Percentiles rank a stretch among this genome's conserved stretches.
Conservation (phyloP, 1,140 invertebrate species). For the Protaetia brevitarsis region DNA sequence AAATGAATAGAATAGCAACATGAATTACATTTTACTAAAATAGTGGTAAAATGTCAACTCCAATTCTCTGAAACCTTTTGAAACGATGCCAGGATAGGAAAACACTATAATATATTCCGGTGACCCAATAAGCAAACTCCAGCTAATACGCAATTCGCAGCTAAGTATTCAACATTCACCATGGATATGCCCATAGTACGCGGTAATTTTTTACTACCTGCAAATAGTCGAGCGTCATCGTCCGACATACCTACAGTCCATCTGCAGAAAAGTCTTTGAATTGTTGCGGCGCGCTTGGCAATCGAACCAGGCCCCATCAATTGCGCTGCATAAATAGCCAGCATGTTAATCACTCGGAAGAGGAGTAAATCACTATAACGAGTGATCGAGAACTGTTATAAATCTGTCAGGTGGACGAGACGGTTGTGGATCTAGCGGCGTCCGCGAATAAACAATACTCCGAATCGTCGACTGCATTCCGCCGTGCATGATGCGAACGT, state of each 20-base stretch:
- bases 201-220: conserved; percentile 1
- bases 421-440: neutral
- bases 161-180: neutral
- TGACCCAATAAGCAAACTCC: too few relatives aligned
- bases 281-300: neutral
- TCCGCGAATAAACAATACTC: conserved; percentile 1
- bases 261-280: neutral
- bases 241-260: neutral
- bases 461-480: neutral
- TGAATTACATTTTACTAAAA: too few relatives aligned
- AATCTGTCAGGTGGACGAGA: conserved; percentile 1
- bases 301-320: neutral
- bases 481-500: neutral
- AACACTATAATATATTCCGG: too few relatives aligned
- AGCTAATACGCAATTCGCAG: too few relatives aligned
- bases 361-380: conserved; percentile 3
- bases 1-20: too few relatives aligned
- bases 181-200: too few relatives aligned
- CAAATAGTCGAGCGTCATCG: conserved; percentile 6
- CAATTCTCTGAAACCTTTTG: too few relatives aligned
- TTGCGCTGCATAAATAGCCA: neutral
- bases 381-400: conserved; percentile 3
- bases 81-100: too few relatives aligned
- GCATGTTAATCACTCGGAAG: conserved; percentile 2
- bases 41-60: too few relatives aligned